A percentile compares a stretch with the other conserved stretches of the same genome.
Evolutionary conservation across 2,888 invertebrate species (phyloP).

Genomic region (Acanthococcus lagerstroemiae): DNA sequence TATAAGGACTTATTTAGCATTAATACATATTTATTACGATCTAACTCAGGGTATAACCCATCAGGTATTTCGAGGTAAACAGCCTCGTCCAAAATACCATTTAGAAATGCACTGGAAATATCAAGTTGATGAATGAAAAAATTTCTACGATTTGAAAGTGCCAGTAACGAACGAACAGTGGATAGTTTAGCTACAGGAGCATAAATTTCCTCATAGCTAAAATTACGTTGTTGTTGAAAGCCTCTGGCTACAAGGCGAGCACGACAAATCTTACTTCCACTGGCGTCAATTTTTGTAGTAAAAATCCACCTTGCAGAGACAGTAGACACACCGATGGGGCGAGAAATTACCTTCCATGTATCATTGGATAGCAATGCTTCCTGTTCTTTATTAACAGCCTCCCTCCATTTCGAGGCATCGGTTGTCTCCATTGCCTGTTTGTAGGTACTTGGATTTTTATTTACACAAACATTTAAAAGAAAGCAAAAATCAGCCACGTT

Average conservation of each 20-base stretch:
- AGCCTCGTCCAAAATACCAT: constrained; percentile 38
- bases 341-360: not conserved
- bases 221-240: not conserved
- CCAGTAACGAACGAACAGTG: constrained; percentile 36
- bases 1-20: constrained; percentile 39
- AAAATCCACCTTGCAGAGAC: not conserved
- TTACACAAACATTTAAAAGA: not conserved
- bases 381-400: not conserved
- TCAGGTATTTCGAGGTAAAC: constrained; percentile 40
- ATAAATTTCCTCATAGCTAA: constrained; percentile 39
- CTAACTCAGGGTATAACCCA: constrained; percentile 36
- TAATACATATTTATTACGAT: constrained; percentile 38
- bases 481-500: not conserved
- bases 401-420: not conserved
- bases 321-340: not conserved
- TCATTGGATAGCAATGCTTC: not conserved
- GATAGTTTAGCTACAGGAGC: constrained; percentile 38
- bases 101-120: constrained; percentile 39
- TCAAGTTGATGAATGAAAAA: too few relatives aligned
- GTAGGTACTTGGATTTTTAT: not conserved
- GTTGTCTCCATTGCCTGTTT: not conserved
- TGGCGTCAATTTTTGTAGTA: not conserved
- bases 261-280: not conserved
- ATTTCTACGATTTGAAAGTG: constrained; percentile 36
- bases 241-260: not conserved